Evolutionary conservation across 2,888 invertebrate genomes (phyloP).

Genomic region (Artemia sinica): DNA sequence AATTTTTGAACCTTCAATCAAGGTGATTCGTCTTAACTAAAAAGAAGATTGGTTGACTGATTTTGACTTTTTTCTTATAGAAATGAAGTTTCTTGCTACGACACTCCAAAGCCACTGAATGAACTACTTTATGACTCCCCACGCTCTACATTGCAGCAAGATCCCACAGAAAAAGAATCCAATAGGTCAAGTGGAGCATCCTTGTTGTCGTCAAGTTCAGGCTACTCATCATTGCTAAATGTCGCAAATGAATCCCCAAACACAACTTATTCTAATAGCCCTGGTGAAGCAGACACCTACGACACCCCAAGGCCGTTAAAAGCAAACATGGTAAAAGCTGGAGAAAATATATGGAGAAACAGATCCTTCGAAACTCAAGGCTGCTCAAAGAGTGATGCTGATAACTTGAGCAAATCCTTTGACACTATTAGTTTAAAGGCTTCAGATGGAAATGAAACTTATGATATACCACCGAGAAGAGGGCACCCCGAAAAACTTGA

Average conservation of each 20-base stretch:
- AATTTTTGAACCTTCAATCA: too few relatives aligned
- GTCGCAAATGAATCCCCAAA: slow-evolving; percentile 15
- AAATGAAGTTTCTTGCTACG: not conserved
- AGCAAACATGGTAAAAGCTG: not conserved
- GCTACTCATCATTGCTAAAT: slow-evolving; percentile 16
- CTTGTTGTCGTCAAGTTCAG: slow-evolving; percentile 30
- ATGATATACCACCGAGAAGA: slow-evolving; percentile 42
- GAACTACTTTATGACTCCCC: not conserved
- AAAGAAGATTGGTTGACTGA: too few relatives aligned
- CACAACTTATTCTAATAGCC: not conserved
- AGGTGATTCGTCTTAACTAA: too few relatives aligned
- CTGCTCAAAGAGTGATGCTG: not conserved
- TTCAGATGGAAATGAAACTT: slow-evolving; percentile 39
- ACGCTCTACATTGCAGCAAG: not conserved
- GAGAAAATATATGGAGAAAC: not conserved
- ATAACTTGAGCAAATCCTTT: not conserved
- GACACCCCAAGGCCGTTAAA: not conserved
- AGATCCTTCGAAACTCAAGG: not conserved
- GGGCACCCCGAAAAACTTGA: slow-evolving; percentile 25
- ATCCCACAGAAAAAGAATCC: slow-evolving; percentile 24
- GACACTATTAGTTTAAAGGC: not conserved
- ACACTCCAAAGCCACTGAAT: not conserved
- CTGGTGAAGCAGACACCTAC: not conserved
- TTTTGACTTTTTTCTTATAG: not conserved
- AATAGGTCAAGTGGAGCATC: slow-evolving; percentile 32